Base-by-base conservation (phyloP, 2,888 invertebrate species). In the Morpho achilles region DNA sequence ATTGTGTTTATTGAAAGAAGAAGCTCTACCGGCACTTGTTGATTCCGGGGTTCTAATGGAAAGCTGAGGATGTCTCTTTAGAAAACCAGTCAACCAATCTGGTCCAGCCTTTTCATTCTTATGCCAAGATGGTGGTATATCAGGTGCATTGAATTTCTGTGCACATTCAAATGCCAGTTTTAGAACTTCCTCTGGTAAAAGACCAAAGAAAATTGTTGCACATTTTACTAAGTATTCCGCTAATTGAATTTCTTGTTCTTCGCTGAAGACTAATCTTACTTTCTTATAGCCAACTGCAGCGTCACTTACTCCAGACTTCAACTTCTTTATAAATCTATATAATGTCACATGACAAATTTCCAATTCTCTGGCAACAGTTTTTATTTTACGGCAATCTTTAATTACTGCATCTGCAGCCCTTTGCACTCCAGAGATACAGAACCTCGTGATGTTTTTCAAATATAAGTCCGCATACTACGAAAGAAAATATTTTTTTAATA, bases 11-110 rank as follows among this genome's bases (percentile, higher is more conserved):
- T 64, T 67, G 51, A 69, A 61, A 9, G 63, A 62, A 8, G 62
- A 53, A 23, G 67, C 66, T 4, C 65, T 61, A 43, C 66, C 61
- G 53, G 58, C 56, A 59, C 68, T 70, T 8, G 69, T 69, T 7
- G 68, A 58, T 62, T 70, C 65, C 2, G 69, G 69, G 42, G 64
- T 60, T 62, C 69, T 58, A 55, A 69, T 65, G n/a, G 63, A 69
- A 23, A 23, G 23, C 23, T 23, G 23, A 23, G 23, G 23, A 23
- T 23, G 23, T 44, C n/a, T n/a, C n/a, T 43, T 49, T 50, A 50
- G 47, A 48, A 48, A 48, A 47, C 16, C 41, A 3, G 46, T 10
- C 40, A 54, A 54, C 48, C 54, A 54, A 23, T 54, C 48, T 40
- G 16, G 16, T 39, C 54, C 53, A 41, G 47, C 47, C 46, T 41